These are phyloP conservation scores for Cheilosia vulpina DNA, from an alignment of 2,888 invertebrate species.

Conservation along the genomic window DNA sequence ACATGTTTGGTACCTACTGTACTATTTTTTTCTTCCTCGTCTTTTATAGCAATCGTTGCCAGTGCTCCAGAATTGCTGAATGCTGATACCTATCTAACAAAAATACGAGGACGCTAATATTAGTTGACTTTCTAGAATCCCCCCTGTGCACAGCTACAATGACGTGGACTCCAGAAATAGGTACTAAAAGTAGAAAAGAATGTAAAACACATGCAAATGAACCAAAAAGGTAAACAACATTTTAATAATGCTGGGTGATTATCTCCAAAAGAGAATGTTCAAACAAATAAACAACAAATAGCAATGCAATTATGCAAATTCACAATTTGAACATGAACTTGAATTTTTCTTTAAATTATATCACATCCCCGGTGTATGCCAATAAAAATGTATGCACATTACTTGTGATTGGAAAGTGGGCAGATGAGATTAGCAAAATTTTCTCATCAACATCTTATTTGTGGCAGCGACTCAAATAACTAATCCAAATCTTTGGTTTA, in stretches of 20 bases:
- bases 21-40: too few species aligned
- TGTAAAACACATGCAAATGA: neutral
- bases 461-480: neutral
- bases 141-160: too few species aligned
- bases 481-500: constrained; percentile 4
- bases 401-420: too few species aligned
- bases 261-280: constrained; percentile 6
- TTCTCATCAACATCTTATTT: neutral
- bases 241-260: neutral
- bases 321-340: constrained; percentile 5
- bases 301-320: constrained; percentile 29
- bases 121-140: too few species aligned
- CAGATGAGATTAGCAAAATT: neutral
- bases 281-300: constrained; percentile 6
- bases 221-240: constrained; percentile 16
- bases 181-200: neutral
- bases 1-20: too few species aligned
- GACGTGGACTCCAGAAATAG: constrained; percentile 12
- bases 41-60: too few species aligned
- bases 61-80: too few species aligned
- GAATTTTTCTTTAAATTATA: neutral
- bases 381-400: too few species aligned
- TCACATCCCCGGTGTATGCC: neutral
- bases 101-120: too few species aligned
- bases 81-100: too few species aligned